Percentiles rank a stretch among this genome's conserved stretches.
Conservation (phyloP, 1,140 invertebrate genomes). For the Probaryconus sp. region DNA sequence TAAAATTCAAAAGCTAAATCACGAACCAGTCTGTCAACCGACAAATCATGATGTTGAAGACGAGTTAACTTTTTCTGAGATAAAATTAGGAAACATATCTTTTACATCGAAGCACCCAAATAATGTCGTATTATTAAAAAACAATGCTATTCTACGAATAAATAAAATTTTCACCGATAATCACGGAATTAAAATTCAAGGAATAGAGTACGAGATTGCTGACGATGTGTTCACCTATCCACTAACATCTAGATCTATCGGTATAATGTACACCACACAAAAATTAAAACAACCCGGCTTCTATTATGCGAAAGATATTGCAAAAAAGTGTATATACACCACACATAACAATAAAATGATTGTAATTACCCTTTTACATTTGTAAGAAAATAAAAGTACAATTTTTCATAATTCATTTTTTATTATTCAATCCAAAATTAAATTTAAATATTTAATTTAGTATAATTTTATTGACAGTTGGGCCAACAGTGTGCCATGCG, state of each 20-base stretch:
- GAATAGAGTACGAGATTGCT: background rate
- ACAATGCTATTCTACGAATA: slow-evolving; percentile 3
- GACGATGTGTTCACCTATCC: background rate
- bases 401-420: no score
- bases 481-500: no score
- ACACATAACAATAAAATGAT: no score
- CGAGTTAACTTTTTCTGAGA: background rate
- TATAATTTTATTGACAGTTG: no score
- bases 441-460: no score
- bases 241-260: background rate
- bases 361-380: no score
- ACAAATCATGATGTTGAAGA: background rate
- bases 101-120: slow-evolving; percentile 7
- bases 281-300: no score
- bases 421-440: no score
- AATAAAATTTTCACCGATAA: slow-evolving; percentile 3
- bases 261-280: background rate
- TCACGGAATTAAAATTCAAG: background rate
- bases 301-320: background rate
- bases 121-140: slow-evolving; percentile 1
- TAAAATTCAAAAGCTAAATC: background rate
- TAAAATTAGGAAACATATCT: background rate
- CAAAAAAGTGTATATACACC: background rate
- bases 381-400: no score
- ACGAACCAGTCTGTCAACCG: background rate